A percentile compares a stretch with the other conserved stretches of the same genome.
Conservation (phyloP, 2,113 vertebrate species). For the Pandion haliaetus region DNA sequence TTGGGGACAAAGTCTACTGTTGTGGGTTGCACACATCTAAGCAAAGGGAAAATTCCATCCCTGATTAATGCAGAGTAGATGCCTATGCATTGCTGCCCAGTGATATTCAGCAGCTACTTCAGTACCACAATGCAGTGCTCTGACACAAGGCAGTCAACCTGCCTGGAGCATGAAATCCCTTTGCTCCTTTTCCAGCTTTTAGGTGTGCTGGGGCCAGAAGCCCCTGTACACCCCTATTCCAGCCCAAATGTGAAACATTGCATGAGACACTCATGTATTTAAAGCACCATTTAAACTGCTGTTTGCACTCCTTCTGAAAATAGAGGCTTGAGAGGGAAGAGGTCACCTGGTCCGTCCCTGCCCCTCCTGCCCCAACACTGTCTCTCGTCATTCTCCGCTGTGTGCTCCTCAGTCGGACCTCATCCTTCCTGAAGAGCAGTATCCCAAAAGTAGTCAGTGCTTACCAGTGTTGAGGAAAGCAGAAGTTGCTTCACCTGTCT, state of each 20-base stretch:
- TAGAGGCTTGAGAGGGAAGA: neutral
- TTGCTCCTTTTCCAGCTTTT: neutral
- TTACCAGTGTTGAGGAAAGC: neutral
- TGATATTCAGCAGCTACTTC: neutral
- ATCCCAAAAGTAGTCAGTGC: neutral
- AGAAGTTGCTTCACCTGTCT: neutral
- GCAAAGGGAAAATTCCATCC: neutral
- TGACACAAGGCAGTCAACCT: neutral
- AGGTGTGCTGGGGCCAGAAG: neutral
- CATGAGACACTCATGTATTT: neutral
- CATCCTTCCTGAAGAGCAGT: neutral
- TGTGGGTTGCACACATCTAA: neutral
- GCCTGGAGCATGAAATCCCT: neutral
- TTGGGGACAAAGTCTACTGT: neutral
- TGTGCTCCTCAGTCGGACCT: neutral
- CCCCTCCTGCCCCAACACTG: neutral
- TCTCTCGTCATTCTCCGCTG: neutral
- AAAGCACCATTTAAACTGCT: neutral
- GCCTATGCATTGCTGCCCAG: neutral
- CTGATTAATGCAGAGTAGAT: neutral
- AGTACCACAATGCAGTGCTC: neutral
- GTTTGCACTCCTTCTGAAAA: neutral
- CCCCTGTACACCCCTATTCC: fast-evolving
- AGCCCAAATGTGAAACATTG: neutral
- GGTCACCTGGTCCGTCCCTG: neutral